Percentiles rank a stretch among this genome's conserved stretches.
phyloP scores from a whole-genome alignment of 2,797 vertebrate genomes.

The Alosa sapidissima region DNA sequence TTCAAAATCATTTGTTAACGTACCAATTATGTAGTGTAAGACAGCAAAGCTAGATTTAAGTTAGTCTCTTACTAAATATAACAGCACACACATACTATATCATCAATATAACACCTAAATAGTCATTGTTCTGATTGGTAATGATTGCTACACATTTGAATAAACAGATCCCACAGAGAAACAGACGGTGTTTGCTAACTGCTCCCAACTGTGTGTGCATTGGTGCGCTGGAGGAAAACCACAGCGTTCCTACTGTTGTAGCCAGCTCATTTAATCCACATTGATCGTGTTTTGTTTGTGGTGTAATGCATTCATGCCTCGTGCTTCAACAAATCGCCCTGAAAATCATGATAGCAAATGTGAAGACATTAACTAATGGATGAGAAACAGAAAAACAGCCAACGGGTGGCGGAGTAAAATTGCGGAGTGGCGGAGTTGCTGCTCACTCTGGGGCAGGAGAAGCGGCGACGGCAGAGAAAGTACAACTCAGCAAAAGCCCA shows the following conservation, averaged over 20 bases:
- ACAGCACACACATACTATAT: background rate
- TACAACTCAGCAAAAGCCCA: background rate
- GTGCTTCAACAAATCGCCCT: background rate
- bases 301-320: background rate
- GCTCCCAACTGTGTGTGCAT: background rate
- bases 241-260: background rate
- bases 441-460: background rate
- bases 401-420: background rate
- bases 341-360: background rate
- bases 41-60: background rate
- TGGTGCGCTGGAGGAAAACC: background rate
- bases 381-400: background rate
- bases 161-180: slow-evolving; percentile 11
- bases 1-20: background rate
- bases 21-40: background rate
- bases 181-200: background rate
- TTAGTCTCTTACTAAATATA: background rate
- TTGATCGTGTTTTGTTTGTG: background rate
- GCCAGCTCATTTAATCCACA: background rate
- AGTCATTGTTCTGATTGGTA: background rate
- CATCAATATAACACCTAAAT: background rate
- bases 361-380: background rate
- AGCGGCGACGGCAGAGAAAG: background rate
- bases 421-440: background rate
- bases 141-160: background rate